phyloP scores from a whole-genome alignment of 2,888 invertebrate species.

The Noctua comes region DNA sequence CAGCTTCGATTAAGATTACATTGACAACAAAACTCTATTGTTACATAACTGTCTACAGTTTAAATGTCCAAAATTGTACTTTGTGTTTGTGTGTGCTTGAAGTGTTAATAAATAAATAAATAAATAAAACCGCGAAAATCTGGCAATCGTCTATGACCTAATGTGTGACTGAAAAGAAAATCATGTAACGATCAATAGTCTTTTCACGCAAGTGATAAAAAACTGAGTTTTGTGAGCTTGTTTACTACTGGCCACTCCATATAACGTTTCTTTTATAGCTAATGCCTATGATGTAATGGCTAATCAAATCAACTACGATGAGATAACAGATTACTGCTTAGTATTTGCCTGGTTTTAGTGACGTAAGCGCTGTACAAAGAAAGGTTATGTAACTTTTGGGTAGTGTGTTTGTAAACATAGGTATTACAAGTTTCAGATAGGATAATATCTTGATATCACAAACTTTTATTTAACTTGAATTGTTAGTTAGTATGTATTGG shows the following conservation, averaged over 20 bases:
- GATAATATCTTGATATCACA: no score
- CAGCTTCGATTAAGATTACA: no score
- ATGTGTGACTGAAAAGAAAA: neutral
- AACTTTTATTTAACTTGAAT: neutral
- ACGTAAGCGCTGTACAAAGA: slow-evolving; percentile 11
- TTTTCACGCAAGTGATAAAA: slow-evolving; percentile 33
- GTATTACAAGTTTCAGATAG: neutral
- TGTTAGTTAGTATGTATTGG: neutral
- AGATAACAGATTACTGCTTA: slow-evolving; percentile 22
- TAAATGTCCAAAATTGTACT: neutral
- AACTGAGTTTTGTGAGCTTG: slow-evolving; percentile 23
- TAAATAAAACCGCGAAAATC: neutral
- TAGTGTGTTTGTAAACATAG: slow-evolving; percentile 25
- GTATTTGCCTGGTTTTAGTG: slow-evolving; percentile 15
- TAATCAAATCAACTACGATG: slow-evolving; percentile 28
- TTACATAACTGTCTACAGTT: neutral
- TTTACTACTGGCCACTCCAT: slow-evolving; percentile 32
- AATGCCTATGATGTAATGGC: slow-evolving; percentile 15
- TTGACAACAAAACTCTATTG: neutral
- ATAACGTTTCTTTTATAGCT: slow-evolving; percentile 43
- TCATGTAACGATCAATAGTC: neutral
- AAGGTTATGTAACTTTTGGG: slow-evolving; percentile 15
- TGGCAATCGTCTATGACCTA: no score
- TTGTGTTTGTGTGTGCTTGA: no score
- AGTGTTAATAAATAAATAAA: no score